Percentiles rank a stretch among this genome's conserved stretches.
Conservation (phyloP, 2,113 vertebrate genomes). For the Hemichromis elongatus region DNA sequence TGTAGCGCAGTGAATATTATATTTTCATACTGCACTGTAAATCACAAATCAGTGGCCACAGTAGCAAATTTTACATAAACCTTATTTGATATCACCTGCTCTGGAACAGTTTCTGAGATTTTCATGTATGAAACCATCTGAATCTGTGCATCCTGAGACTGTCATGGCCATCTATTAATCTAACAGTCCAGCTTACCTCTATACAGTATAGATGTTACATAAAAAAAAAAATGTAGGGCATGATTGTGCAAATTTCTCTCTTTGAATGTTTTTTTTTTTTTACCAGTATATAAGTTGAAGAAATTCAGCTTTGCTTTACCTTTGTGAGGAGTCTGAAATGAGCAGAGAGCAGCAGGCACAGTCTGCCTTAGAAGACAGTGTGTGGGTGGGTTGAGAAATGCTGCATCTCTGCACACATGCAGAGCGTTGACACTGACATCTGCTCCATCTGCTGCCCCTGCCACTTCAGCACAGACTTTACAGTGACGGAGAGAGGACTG, state of each 20-base stretch:
- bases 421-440: slow-evolving; percentile 54
- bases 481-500: not conserved
- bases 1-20: not conserved
- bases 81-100: not conserved
- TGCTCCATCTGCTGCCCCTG: slow-evolving; percentile 59
- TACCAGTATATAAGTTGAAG: not conserved
- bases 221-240: not conserved
- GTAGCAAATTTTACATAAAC: not conserved
- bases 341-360: slow-evolving; percentile 16
- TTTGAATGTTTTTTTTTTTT: not conserved
- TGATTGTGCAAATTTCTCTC: not conserved
- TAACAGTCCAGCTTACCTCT: not conserved
- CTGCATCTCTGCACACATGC: slow-evolving; percentile 37
- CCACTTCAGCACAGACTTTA: slow-evolving; percentile 5
- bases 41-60: not conserved
- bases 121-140: not conserved
- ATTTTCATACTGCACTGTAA: not conserved
- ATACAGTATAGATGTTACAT: not conserved
- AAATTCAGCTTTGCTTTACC: slow-evolving; percentile 1
- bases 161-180: not conserved
- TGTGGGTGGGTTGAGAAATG: slow-evolving; percentile 45
- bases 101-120: not conserved
- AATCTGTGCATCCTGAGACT: not conserved
- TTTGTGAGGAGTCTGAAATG: not conserved
- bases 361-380: slow-evolving; percentile 12